Percentiles rank a stretch among this genome's conserved stretches.
These are phyloP conservation scores for Enteromius viviparus DNA, from an alignment of 2,797 vertebrate genomes.

Conservation along the genomic window DNA sequence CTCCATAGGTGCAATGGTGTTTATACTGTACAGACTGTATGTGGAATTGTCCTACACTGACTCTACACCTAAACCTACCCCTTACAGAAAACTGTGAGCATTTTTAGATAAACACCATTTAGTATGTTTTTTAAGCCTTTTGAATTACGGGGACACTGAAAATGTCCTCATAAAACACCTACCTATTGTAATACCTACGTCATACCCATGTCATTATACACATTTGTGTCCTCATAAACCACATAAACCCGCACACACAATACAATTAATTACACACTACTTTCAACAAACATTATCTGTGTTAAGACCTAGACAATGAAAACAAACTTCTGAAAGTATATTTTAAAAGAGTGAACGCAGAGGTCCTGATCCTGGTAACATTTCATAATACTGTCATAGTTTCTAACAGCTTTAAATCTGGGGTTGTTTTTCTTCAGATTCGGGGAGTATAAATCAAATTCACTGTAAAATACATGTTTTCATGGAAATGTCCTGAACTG, in stretches of 20 bases:
- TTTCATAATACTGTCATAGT: constrained; percentile 19
- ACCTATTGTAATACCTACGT: too few relatives aligned
- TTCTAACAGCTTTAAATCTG: background rate
- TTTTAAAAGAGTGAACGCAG: constrained; percentile 1
- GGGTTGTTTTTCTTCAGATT: constrained; percentile 16
- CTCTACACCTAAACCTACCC: too few relatives aligned
- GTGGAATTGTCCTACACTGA: too few relatives aligned
- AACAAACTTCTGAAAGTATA: background rate
- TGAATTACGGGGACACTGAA: too few relatives aligned
- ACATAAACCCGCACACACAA: background rate
- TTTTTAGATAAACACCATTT: too few relatives aligned
- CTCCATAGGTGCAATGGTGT: too few relatives aligned
- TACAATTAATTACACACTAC: background rate
- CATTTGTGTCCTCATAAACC: too few relatives aligned
- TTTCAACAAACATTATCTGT: background rate
- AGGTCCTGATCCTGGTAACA: background rate
- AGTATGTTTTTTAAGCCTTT: too few relatives aligned
- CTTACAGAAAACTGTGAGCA: too few relatives aligned
- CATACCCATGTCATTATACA: too few relatives aligned
- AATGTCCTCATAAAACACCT: too few relatives aligned
- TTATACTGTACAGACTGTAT: too few relatives aligned
- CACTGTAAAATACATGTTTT: constrained; percentile 28
- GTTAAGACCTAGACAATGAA: background rate
- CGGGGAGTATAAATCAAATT: constrained; percentile 26
- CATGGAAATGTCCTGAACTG: constrained; percentile 39